These are phyloP conservation scores for Hermaeophaga mercurialis DNA, from an alignment of 2,888 invertebrate genomes.

Conservation along the genomic window DNA sequence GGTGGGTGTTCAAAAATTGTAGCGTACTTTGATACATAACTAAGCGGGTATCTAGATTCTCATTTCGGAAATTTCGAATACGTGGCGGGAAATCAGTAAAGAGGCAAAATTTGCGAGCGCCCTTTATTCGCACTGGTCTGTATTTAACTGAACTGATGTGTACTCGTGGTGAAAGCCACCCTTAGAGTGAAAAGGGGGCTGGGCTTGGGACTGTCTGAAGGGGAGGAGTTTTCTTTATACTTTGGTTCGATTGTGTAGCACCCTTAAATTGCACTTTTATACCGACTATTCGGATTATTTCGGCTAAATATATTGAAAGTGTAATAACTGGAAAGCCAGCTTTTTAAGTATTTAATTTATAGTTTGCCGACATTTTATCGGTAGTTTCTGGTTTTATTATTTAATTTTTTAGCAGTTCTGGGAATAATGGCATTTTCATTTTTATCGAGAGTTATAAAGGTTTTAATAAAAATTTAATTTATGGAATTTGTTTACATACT, in stretches of 20 bases:
- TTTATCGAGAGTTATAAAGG: not conserved
- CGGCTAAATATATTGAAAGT: conserved; percentile 30
- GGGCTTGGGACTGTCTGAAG: conserved; percentile 41
- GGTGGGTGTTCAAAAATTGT: conserved; percentile 48
- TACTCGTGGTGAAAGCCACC: conserved; percentile 49
- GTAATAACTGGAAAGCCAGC: conserved; percentile 38
- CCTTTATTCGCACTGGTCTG: conserved; percentile 37
- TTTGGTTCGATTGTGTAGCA: conserved; percentile 37
- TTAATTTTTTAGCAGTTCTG: not conserved
- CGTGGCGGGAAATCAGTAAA: conserved; percentile 22
- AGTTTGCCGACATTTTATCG: conserved; percentile 31
- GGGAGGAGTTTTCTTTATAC: conserved; percentile 48
- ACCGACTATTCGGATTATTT: conserved; percentile 28
- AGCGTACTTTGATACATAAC: conserved; percentile 54
- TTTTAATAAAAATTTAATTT: not conserved
- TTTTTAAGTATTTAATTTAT: conserved; percentile 31
- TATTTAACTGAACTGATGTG: conserved; percentile 47
- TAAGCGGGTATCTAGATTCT: conserved; percentile 1
- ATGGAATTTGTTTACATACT: too few relatives aligned
- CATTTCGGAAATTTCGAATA: conserved; percentile 6
- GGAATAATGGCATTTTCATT: not conserved
- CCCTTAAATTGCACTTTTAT: conserved; percentile 42
- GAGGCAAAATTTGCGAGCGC: conserved; percentile 24
- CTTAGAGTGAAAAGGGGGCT: conserved; percentile 50
- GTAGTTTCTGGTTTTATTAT: conserved; percentile 14